Evolutionary conservation across 2,113 vertebrate species (phyloP).

Genomic region (Mesoclemmys tuberculata): DNA sequence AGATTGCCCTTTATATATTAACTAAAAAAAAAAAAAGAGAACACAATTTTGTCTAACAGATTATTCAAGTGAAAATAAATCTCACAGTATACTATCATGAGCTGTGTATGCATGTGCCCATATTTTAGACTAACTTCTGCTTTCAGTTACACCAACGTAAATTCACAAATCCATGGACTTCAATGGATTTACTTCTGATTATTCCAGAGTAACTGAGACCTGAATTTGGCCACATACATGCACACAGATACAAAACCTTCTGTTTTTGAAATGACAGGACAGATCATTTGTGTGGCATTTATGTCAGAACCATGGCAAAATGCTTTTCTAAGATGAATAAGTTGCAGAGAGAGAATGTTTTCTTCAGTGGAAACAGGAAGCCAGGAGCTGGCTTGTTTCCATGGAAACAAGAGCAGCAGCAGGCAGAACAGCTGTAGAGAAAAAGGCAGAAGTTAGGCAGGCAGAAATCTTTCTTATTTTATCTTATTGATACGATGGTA

Average conservation of each 20-base stretch:
- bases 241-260: constrained; percentile 20
- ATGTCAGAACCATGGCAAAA: constrained; percentile 75
- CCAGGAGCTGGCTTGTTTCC: constrained; percentile 90
- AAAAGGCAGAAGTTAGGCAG: constrained; percentile 75
- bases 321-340: constrained; percentile 80
- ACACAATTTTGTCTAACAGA: not conserved
- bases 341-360: constrained; percentile 84
- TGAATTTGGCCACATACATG: not conserved
- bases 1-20: constrained; percentile 9
- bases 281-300: constrained; percentile 70
- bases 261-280: constrained; percentile 63
- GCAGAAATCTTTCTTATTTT: constrained; percentile 65
- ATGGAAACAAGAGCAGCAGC: constrained; percentile 92
- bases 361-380: constrained; percentile 92
- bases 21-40: not conserved
- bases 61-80: constrained; percentile 59
- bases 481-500: constrained; percentile 32
- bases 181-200: not conserved
- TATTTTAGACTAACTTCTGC: not conserved
- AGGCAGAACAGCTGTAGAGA: constrained; percentile 81
- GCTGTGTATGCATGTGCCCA: not conserved
- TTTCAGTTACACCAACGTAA: constrained; percentile 21
- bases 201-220: not conserved
- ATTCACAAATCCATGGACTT: not conserved
- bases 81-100: constrained; percentile 27